Percentiles rank a stretch among this genome's conserved stretches.
phyloP scores from a whole-genome alignment of 1,140 invertebrate genomes.

The Anoplolepis gracilipes region DNA sequence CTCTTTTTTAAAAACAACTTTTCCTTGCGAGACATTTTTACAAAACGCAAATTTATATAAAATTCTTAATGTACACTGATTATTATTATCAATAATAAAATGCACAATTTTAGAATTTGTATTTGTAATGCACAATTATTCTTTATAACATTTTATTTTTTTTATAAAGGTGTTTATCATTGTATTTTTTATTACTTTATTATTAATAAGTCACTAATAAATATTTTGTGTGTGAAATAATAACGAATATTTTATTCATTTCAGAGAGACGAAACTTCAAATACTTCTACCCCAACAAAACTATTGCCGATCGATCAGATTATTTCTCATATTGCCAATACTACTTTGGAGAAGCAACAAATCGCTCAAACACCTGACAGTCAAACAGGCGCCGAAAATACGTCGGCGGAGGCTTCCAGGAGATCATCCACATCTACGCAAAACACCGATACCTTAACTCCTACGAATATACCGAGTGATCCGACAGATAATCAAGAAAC shows the following conservation, averaged over 20 bases:
- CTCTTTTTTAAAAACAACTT: neutral
- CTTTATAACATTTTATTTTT: conserved; percentile 33
- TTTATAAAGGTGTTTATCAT: too few species aligned
- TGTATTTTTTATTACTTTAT: too few species aligned
- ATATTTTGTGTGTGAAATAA: conserved; percentile 7
- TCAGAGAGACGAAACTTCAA: conserved; percentile 85
- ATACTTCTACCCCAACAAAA: conserved; percentile 83
- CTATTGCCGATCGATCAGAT: conserved; percentile 84
- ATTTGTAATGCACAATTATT: conserved; percentile 39
- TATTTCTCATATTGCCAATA: conserved; percentile 81
- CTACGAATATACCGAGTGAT: conserved; percentile 81
- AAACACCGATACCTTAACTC: conserved; percentile 83
- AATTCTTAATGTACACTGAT: neutral
- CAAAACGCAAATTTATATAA: neutral
- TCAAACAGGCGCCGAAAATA: conserved; percentile 72
- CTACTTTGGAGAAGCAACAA: conserved; percentile 74
- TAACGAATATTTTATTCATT: conserved; percentile 66
- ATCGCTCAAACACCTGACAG: conserved; percentile 69
- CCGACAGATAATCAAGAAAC: conserved; percentile 79
- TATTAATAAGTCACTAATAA: neutral
- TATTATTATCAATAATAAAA: too few species aligned
- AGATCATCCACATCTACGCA: conserved; percentile 84
- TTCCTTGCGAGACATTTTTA: neutral
- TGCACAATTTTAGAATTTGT: neutral
- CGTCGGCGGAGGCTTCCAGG: conserved; percentile 81